These are phyloP conservation scores for Sebastes jordani DNA, from an alignment of 2,797 vertebrate genomes.

Conservation along the genomic window DNA sequence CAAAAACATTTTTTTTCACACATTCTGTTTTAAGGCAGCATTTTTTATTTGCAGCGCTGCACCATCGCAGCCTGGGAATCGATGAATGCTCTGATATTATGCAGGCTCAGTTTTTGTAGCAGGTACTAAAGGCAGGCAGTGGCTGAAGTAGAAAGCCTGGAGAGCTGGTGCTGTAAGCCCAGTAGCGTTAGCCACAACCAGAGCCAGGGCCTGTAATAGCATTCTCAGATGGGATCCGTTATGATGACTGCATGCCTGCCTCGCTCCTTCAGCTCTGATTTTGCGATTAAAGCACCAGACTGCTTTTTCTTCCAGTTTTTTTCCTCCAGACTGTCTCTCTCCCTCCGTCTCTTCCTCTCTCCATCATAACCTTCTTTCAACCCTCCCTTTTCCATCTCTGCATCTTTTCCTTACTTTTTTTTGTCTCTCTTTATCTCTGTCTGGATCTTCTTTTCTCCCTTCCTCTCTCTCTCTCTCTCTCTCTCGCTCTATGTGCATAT, in stretches of 20 bases:
- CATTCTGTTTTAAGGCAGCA: slow-evolving; percentile 13
- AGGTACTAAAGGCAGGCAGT: slow-evolving; percentile 70
- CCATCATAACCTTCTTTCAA: slow-evolving; percentile 32
- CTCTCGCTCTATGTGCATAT: slow-evolving; percentile 60
- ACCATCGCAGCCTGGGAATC: slow-evolving; percentile 22
- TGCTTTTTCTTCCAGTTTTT: slow-evolving; percentile 47
- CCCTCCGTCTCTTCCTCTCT: slow-evolving; percentile 34
- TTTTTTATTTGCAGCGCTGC: slow-evolving; percentile 16
- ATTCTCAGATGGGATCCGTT: slow-evolving; percentile 79
- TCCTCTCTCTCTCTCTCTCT: neutral
- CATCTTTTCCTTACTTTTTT: slow-evolving; percentile 31
- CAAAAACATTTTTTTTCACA: neutral
- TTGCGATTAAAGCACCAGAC: slow-evolving; percentile 72
- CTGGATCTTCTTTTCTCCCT: slow-evolving; percentile 34
- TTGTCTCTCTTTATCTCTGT: slow-evolving; percentile 46
- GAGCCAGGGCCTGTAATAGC: slow-evolving; percentile 72
- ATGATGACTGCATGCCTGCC: slow-evolving; percentile 69
- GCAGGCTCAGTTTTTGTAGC: slow-evolving; percentile 64
- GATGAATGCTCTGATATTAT: slow-evolving; percentile 45
- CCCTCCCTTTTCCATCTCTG: slow-evolving; percentile 37
- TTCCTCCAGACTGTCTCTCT: slow-evolving; percentile 50
- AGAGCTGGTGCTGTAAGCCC: slow-evolving; percentile 56
- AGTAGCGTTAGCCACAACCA: slow-evolving; percentile 53
- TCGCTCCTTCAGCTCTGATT: slow-evolving; percentile 71
- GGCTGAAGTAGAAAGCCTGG: slow-evolving; percentile 51